Evolutionary conservation across 2,797 vertebrate genomes (phyloP), one percentile per base, ranked within the genome.

Genomic region (Xiphophorus birchmanni): DNA sequence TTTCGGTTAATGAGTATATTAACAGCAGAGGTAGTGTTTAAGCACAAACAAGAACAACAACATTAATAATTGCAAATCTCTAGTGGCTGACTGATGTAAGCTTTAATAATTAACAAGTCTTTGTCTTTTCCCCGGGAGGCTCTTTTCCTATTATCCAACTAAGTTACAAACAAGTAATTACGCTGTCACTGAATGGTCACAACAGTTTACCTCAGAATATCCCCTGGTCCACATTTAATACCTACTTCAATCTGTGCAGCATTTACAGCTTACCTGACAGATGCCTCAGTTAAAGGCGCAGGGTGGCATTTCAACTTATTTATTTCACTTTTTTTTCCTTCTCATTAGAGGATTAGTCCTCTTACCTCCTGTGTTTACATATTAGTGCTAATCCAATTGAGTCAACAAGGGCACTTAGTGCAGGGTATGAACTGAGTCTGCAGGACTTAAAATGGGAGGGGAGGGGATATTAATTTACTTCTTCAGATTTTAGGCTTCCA

Each of bases 371-470:
- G 95, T 96, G 96, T 96, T 96, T 96, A 96, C 95, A 95, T 96
- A 96, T 96, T 96, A 96, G 94, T 93, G 94, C 90, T 96, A 96
- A 96, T 96, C 96, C 96, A 96, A 96, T 96, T 96, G 96, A 96
- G 96, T 96, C 95, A 96, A 96, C 95, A 96, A 96, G 95, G 95
- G 95, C 94, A 96, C 95, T 96, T 95, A 95, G 95, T 95, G 94
- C 93, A 94, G 93, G 95, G 95, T 95, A 93, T 95, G 95, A 95
- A 95, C 93, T 94, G 92, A 95, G 94, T 94, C 93, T 94, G 92
- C 88, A 92, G 91, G 94, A 95, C 94, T 95, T 93, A 90, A 91
- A 95, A 91, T 26, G 88, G 92, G 91, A 93, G 93, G 94, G 94
- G 94, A 92, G 94, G 92, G 94, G 90, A 96, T 96, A 96, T 96